These are phyloP conservation scores for Tamias sibiricus DNA, from an alignment of 2,113 vertebrate species.

Conservation along the genomic window DNA sequence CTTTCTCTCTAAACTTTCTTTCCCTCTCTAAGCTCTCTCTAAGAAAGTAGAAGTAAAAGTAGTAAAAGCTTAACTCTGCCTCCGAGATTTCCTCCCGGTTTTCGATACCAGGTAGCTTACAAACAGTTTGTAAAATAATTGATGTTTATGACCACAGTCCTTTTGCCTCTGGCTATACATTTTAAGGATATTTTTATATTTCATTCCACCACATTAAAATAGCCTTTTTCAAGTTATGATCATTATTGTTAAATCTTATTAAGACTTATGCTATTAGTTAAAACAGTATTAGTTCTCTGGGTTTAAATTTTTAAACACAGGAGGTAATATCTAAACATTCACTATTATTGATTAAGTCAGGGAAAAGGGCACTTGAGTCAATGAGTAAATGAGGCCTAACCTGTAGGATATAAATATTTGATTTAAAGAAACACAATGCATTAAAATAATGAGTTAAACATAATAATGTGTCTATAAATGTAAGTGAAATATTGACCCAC, in stretches of 20 bases:
- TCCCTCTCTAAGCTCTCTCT: too few species aligned
- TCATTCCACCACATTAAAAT: not conserved
- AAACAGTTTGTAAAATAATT: not conserved
- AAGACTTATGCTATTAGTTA: not conserved
- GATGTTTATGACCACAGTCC: not conserved
- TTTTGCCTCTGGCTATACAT: not conserved
- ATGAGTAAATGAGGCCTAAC: not conserved
- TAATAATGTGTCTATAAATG: not conserved
- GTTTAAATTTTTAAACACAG: not conserved
- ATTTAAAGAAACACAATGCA: not conserved
- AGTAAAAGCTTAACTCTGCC: too few species aligned
- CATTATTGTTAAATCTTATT: not conserved
- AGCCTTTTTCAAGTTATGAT: not conserved
- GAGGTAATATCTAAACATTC: not conserved
- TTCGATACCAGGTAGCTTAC: too few species aligned
- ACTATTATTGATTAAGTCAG: not conserved
- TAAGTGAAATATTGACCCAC: not conserved
- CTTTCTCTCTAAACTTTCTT: too few species aligned
- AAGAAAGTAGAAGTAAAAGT: too few species aligned
- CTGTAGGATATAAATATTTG: slow-evolving; percentile 19
- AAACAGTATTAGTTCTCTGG: not conserved
- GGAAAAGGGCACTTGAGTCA: not conserved
- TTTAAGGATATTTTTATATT: not conserved
- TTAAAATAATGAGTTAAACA: not conserved
- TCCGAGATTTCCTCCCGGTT: too few species aligned